Percentiles rank a stretch among this genome's conserved stretches.
phyloP scores from a whole-genome alignment of 2,797 vertebrate species.

The Lepidocolaptes lacrymiger region DNA sequence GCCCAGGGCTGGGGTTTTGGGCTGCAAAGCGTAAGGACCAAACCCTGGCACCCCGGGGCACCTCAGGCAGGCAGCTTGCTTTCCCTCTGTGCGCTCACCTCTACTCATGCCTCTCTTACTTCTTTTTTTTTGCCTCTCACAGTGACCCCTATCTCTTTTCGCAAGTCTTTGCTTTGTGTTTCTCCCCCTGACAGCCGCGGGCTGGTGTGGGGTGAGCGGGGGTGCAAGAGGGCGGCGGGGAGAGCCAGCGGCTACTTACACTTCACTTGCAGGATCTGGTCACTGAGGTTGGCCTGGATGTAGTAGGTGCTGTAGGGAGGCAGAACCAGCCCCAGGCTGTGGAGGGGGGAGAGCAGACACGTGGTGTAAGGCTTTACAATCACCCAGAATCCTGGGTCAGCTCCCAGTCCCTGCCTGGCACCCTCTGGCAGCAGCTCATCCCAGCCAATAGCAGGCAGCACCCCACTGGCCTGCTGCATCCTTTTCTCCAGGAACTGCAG shows the following conservation, averaged over 20 bases:
- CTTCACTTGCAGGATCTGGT: constrained; percentile 99
- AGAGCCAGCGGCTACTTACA: constrained; percentile 90
- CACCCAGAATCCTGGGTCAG: background rate
- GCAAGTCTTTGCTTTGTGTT: background rate
- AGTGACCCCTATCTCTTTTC: background rate
- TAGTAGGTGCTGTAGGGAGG: constrained; percentile 96
- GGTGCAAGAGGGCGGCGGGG: constrained; percentile 60
- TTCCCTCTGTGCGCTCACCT: background rate
- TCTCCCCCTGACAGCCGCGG: background rate
- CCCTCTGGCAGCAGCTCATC: background rate
- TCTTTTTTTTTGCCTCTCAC: background rate
- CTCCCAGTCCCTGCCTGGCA: background rate
- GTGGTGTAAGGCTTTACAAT: background rate
- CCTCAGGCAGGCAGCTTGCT: constrained; percentile 41
- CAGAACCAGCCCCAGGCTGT: constrained; percentile 94
- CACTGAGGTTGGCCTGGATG: constrained; percentile 97
- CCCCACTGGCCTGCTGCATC: fast-evolving
- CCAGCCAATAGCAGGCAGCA: background rate
- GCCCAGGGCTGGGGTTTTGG: background rate
- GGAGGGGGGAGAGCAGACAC: constrained; percentile 48
- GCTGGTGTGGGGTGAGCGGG: constrained; percentile 32
- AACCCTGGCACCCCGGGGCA: background rate
- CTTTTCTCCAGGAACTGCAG: background rate
- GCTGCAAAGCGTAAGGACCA: background rate
- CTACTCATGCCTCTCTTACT: background rate